Conservation (phyloP, 2,888 invertebrate genomes). For the Meloe dianella region DNA sequence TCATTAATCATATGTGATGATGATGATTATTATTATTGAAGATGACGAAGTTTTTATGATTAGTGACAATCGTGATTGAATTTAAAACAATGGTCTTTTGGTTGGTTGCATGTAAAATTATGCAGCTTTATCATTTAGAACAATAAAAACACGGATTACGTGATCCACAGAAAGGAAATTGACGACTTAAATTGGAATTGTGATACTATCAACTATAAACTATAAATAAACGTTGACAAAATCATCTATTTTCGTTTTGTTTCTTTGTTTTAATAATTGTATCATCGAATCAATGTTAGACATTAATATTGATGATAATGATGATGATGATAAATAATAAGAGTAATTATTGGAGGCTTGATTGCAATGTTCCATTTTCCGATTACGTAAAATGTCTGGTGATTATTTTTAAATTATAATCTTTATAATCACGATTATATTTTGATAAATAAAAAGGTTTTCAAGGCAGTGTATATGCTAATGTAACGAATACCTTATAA, state of each 20-base stretch:
- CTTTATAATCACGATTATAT: conserved; percentile 12
- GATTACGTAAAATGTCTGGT: neutral
- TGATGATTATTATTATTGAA: neutral
- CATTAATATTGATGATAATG: neutral
- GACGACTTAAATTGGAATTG: neutral
- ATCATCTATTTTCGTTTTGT: too few relatives aligned
- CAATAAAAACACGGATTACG: neutral
- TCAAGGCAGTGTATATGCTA: conserved; percentile 15
- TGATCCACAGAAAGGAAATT: neutral
- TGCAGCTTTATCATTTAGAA: neutral
- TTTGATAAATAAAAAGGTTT: conserved; percentile 21
- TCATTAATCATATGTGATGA: neutral
- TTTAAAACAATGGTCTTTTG: neutral
- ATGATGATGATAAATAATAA: too few relatives aligned
- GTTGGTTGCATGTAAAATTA: neutral
- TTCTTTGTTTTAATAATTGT: neutral
- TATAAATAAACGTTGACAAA: conserved; percentile 4
- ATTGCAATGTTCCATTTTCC: neutral
- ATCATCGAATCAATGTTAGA: neutral
- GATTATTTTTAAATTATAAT: conserved; percentile 24
- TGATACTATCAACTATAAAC: neutral
- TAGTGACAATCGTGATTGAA: neutral
- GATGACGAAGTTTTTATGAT: conserved; percentile 1
- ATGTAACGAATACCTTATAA: conserved; percentile 23
- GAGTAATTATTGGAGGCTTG: neutral